Percentiles rank a stretch among this genome's conserved stretches.
Conservation (phyloP, 2,113 vertebrate species). For the Chaetorhynchus papuensis region DNA sequence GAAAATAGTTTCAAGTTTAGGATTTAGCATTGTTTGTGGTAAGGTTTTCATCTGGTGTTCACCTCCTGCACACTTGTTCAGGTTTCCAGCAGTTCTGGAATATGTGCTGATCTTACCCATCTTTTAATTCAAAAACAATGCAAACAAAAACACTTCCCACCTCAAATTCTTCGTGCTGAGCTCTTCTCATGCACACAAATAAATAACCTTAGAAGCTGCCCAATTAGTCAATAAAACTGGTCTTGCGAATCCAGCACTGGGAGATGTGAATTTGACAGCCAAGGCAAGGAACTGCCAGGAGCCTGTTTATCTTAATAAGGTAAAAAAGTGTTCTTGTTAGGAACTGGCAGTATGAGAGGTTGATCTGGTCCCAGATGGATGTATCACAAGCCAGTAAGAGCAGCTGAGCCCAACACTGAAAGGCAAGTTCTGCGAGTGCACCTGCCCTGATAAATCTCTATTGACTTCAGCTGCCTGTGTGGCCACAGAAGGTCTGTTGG, state of each 20-base stretch:
- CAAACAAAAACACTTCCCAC: background rate
- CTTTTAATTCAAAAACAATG: background rate
- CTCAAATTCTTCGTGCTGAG: background rate
- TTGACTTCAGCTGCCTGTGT: background rate
- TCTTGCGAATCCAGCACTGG: fast-evolving
- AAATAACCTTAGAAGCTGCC: background rate
- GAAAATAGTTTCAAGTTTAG: background rate
- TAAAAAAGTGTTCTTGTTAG: background rate
- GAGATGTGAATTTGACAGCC: background rate
- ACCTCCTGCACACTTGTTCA: background rate
- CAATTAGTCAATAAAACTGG: background rate
- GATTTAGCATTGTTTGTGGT: background rate
- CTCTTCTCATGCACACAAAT: background rate
- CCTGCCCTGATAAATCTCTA: background rate
- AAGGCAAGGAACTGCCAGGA: background rate
- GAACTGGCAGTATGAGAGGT: background rate
- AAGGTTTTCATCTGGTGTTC: background rate
- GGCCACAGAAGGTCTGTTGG: background rate
- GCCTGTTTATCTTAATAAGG: background rate
- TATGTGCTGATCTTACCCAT: background rate
- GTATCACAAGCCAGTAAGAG: background rate
- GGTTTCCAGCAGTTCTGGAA: background rate
- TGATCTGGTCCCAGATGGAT: background rate
- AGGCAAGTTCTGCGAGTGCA: background rate
- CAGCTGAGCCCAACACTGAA: background rate